Conservation (phyloP, 2,797 vertebrate genomes). For the Sciurus vulgaris region DNA sequence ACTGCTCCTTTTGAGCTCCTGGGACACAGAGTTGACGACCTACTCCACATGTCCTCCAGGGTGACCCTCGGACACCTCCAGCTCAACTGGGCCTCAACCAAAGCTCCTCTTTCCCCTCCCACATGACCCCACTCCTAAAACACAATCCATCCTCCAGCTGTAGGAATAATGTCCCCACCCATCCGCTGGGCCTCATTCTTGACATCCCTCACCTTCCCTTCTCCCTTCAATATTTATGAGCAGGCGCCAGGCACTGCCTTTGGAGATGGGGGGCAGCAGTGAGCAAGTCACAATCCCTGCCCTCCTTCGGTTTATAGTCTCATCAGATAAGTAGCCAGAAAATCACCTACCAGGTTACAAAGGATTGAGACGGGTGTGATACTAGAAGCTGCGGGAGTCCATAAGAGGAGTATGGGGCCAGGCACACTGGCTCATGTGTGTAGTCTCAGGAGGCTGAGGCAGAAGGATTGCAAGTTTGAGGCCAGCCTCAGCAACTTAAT, state of each 20-base stretch:
- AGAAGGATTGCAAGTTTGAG: too few relatives aligned
- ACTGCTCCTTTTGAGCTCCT: conserved; percentile 12
- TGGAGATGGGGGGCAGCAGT: not conserved
- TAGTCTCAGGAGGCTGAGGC: too few relatives aligned
- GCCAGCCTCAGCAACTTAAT: too few relatives aligned
- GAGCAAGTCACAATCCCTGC: not conserved
- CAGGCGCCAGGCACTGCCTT: not conserved
- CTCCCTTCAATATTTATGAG: not conserved
- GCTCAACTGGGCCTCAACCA: not conserved
- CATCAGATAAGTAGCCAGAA: not conserved
- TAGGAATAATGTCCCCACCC: not conserved
- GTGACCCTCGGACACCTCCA: conserved; percentile 29
- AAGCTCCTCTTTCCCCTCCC: not conserved
- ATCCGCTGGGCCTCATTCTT: not conserved
- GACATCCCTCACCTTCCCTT: not conserved
- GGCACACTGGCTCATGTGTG: too few relatives aligned
- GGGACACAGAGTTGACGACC: conserved; percentile 29
- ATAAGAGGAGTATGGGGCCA: not conserved
- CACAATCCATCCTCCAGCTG: not conserved
- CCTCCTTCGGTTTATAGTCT: not conserved
- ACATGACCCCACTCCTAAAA: not conserved
- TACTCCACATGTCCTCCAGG: not conserved
- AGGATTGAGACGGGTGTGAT: not conserved
- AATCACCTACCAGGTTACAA: not conserved
- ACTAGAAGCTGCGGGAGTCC: not conserved